A percentile compares a stretch with the other conserved stretches of the same genome.
These are phyloP conservation scores for Resseliella maxima DNA, from an alignment of 2,888 invertebrate genomes.

Conservation along the genomic window DNA sequence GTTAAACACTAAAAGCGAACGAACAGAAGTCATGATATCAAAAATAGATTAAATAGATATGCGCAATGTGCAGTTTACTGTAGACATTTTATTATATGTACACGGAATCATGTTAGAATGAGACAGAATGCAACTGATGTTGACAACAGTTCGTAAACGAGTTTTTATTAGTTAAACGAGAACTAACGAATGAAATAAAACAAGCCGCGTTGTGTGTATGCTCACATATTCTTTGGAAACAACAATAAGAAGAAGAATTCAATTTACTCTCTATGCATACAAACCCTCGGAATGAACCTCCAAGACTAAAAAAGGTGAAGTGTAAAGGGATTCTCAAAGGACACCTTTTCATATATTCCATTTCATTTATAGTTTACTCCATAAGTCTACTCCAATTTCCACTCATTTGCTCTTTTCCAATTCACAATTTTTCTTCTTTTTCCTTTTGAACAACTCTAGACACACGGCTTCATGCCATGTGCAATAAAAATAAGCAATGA, in stretches of 20 bases:
- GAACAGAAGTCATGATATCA: constrained; percentile 37
- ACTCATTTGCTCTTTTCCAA: background rate
- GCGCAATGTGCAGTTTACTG: constrained; percentile 18
- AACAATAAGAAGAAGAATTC: background rate
- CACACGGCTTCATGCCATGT: background rate
- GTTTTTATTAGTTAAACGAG: background rate
- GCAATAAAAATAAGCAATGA: constrained; percentile 5
- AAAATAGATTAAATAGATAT: constrained; percentile 53
- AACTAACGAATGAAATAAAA: background rate
- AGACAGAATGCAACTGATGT: background rate
- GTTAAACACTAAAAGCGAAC: background rate
- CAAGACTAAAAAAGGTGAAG: constrained; percentile 32
- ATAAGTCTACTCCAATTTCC: background rate
- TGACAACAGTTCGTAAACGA: constrained; percentile 36
- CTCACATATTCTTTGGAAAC: background rate
- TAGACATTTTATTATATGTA: background rate
- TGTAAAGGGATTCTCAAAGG: constrained; percentile 44
- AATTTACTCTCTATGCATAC: background rate
- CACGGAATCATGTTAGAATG: background rate
- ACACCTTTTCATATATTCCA: background rate
- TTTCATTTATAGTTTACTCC: background rate
- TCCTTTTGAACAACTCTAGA: background rate
- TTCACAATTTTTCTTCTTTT: background rate
- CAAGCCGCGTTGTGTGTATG: background rate
- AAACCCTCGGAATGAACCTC: background rate